Evolutionary conservation across 92 coral and sea anemone genomes (phyloP).

Genomic region (Hydrozoanthus gracilis): DNA sequence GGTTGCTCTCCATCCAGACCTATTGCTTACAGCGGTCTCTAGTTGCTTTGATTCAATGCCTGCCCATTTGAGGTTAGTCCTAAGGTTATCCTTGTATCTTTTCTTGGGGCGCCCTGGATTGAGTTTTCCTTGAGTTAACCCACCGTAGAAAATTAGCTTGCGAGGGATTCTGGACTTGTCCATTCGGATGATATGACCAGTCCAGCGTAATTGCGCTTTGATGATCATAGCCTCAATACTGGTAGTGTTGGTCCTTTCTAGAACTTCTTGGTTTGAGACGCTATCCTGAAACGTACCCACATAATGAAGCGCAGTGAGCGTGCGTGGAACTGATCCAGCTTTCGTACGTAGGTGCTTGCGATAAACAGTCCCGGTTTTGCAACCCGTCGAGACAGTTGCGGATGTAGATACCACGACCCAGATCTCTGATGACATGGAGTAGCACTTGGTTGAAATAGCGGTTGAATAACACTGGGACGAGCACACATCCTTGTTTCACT

Average conservation of each 20-base stretch:
- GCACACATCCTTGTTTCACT: background rate
- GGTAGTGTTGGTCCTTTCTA: background rate
- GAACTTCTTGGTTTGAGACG: slow-evolving; percentile 27
- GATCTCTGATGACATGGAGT: slow-evolving; percentile 9
- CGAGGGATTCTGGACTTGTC: slow-evolving; percentile 21
- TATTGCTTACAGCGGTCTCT: slow-evolving; percentile 12
- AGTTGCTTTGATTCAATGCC: slow-evolving; percentile 26
- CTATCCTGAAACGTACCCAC: slow-evolving; percentile 38
- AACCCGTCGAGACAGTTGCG: slow-evolving; percentile 6
- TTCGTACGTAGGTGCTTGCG: slow-evolving; percentile 33
- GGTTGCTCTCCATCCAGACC: slow-evolving; percentile 9
- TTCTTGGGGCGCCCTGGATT: slow-evolving; percentile 24
- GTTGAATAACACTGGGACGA: slow-evolving; percentile 9
- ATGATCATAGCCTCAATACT: slow-evolving; percentile 26
- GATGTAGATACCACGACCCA: slow-evolving; percentile 34
- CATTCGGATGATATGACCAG: slow-evolving; percentile 47
- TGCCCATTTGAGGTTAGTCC: slow-evolving; percentile 21
- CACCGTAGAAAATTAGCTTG: slow-evolving; percentile 36
- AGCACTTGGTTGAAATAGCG: slow-evolving; percentile 1
- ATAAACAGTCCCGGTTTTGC: slow-evolving; percentile 45
- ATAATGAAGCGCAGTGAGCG: slow-evolving; percentile 35
- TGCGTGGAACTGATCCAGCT: slow-evolving; percentile 14
- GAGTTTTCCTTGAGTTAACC: slow-evolving; percentile 29
- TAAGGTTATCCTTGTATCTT: slow-evolving; percentile 22
- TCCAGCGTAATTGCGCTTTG: slow-evolving; percentile 48